Conservation (phyloP, 2,888 invertebrate species). For the Desoria tigrina region DNA sequence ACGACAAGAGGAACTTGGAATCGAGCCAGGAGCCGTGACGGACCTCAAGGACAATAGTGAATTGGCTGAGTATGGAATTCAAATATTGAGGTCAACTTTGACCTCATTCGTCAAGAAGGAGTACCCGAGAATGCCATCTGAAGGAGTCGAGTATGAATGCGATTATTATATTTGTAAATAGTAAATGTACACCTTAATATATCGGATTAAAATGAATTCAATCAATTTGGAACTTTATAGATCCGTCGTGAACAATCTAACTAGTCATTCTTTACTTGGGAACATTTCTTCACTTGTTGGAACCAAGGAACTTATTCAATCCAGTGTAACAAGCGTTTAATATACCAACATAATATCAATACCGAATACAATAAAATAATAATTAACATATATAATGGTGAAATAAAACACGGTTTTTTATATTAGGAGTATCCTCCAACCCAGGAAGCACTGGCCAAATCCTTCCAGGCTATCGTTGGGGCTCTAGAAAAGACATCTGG, state of each 20-base stretch:
- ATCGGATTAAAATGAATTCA: background rate
- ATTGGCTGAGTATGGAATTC: slow-evolving; percentile 69
- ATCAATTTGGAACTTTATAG: too few relatives aligned
- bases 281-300: slow-evolving; percentile 75
- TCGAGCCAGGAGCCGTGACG: slow-evolving; percentile 62
- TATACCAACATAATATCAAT: too few relatives aligned
- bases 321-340: slow-evolving; percentile 65
- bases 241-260: slow-evolving; percentile 67
- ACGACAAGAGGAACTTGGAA: slow-evolving; percentile 70
- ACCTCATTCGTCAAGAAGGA: slow-evolving; percentile 69
- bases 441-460: slow-evolving; percentile 67
- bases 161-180: background rate
- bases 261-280: slow-evolving; percentile 68
- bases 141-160: slow-evolving; percentile 65
- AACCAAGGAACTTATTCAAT: slow-evolving; percentile 76
- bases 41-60: slow-evolving; percentile 69
- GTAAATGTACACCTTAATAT: background rate
- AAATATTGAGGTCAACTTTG: slow-evolving; percentile 68
- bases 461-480: slow-evolving; percentile 79
- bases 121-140: slow-evolving; percentile 72
- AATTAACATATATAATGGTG: too few relatives aligned
- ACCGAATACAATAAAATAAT: too few relatives aligned
- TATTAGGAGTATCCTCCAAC: slow-evolving; percentile 71
- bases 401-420: too few relatives aligned
- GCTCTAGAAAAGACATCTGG: slow-evolving; percentile 71